Conservation (phyloP, 2,113 vertebrate genomes). For the Python bivittatus region DNA sequence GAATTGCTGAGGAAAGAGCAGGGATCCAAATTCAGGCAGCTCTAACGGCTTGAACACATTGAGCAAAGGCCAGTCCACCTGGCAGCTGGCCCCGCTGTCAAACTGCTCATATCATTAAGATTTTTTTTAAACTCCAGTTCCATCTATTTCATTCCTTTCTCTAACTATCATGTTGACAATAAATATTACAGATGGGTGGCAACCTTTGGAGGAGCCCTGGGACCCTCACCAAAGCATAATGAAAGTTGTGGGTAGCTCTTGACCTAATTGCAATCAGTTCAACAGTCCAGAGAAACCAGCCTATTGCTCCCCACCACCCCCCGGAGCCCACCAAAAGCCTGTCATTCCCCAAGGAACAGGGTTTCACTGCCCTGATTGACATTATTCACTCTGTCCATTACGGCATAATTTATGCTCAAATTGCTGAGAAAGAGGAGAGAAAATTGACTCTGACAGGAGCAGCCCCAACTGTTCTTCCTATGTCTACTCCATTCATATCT, state of each 20-base stretch:
- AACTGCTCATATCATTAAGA: neutral
- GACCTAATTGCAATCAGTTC: neutral
- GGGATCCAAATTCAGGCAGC: neutral
- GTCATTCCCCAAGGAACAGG: neutral
- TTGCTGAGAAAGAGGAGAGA: neutral
- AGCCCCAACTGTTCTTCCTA: neutral
- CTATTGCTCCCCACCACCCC: neutral
- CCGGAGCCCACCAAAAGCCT: neutral
- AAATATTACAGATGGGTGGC: neutral
- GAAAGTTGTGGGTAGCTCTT: neutral
- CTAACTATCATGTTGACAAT: neutral
- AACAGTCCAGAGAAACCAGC: neutral
- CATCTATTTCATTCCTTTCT: neutral
- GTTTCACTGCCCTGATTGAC: neutral
- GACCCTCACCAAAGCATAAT: neutral
- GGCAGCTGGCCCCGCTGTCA: neutral
- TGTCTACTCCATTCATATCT: neutral
- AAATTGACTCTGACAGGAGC: conserved; percentile 1
- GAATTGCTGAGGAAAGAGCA: neutral
- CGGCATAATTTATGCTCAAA: neutral
- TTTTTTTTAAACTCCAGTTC: neutral
- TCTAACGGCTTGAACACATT: neutral
- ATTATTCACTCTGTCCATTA: neutral
- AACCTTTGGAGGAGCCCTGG: neutral
- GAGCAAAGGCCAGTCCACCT: neutral